Evolutionary conservation across 2,888 invertebrate genomes (phyloP), one percentile per base, ranked within the genome.

Genomic region (Slavum lentiscoides): DNA sequence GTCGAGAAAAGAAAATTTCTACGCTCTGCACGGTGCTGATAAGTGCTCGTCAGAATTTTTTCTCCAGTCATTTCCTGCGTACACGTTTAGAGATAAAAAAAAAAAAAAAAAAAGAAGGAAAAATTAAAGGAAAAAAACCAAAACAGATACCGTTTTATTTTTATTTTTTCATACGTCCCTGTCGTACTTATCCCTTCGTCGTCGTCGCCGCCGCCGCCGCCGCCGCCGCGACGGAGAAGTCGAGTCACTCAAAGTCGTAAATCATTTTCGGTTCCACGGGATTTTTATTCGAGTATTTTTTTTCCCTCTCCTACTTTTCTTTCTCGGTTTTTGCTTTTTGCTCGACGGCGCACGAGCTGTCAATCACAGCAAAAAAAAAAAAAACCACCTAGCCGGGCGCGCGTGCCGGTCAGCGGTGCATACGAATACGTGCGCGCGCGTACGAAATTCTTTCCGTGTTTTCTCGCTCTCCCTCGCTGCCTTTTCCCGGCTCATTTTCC

Each of bases 181-280:
- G 21, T 6, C 19, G 30, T 30, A 0, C n/a, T 6, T 23, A 49
- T 21, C 13, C 17, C 21, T 58, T 23, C 66, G 19, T 13, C 8
- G 8, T 43, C 43, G 43, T 6, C 43, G 30, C 4, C 8, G 21
- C 4, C 21, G 67, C n/a, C 8, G 8, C 6, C 43, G 43, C 9
- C 43, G 30, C 4, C 8, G 21, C 4, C 21, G 67, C n/a, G n/a
- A 64, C n/a, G 58, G 59, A 80, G 77, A 66, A 72, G 70, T 72
- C 70, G 72, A 80, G 80, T 72, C 80, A 80, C 80, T 80, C 70
- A 55, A 39, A 70, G 80, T 80, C 80, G 80, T 80, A 80, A 80
- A 80, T 80, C 80, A 80, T 80, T 80, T 80, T 80, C 70, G 64
- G 72, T 72, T 64, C 64, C 39, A 43, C 55, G 13, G n/a, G 70